phyloP scores from a whole-genome alignment of 1,140 invertebrate species.

The Leptinotarsa lineolata region DNA sequence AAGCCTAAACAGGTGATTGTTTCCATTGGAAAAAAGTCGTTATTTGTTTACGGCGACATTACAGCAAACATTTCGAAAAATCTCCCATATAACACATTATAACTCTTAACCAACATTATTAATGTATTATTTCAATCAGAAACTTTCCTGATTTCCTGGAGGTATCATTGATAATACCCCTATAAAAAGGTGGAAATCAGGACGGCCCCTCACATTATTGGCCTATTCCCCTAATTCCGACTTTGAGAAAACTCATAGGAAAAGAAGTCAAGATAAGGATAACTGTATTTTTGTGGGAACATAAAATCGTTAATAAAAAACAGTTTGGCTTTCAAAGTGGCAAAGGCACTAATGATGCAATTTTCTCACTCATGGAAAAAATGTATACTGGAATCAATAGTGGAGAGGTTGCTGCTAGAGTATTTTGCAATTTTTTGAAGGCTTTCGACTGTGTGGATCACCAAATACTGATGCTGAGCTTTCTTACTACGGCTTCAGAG shows the following conservation, averaged over 20 bases:
- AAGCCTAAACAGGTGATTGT: too few relatives aligned
- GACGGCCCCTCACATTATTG: slow-evolving; percentile 14
- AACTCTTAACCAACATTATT: too few relatives aligned
- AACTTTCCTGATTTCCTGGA: slow-evolving; percentile 13
- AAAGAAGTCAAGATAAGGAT: slow-evolving; percentile 12
- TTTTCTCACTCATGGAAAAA: too few relatives aligned
- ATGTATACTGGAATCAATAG: too few relatives aligned
- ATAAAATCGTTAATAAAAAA: slow-evolving; percentile 12
- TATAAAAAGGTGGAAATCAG: slow-evolving; percentile 12
- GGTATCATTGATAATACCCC: slow-evolving; percentile 12
- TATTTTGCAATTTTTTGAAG: background rate
- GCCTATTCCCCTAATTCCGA: slow-evolving; percentile 1
- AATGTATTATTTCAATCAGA: background rate
- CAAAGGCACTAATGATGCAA: too few relatives aligned
- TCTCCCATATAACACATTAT: too few relatives aligned
- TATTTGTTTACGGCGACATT: too few relatives aligned
- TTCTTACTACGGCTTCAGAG: background rate
- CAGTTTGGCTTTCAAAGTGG: too few relatives aligned
- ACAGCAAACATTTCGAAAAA: too few relatives aligned
- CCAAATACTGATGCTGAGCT: background rate
- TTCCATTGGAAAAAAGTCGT: too few relatives aligned
- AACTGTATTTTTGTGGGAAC: slow-evolving; percentile 1
- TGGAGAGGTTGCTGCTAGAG: too few relatives aligned
- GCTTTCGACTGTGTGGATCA: slow-evolving; percentile 8
- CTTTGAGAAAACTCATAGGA: background rate